These are phyloP conservation scores for Neomorphus geoffroyi DNA, from an alignment of 2,797 vertebrate genomes.

Conservation along the genomic window DNA sequence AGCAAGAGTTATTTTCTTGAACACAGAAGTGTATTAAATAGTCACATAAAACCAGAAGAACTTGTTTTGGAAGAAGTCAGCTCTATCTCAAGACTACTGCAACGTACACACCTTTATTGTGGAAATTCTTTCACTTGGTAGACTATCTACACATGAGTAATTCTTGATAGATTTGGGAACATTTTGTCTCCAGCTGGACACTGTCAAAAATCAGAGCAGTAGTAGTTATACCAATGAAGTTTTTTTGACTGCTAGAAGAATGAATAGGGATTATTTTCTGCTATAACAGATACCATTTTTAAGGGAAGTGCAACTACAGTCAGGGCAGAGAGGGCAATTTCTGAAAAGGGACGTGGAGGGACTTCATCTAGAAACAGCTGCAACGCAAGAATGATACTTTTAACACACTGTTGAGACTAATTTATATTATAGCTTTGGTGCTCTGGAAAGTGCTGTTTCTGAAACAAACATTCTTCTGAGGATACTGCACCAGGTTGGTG, in stretches of 20 bases:
- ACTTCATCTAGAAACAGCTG: background rate
- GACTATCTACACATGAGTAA: background rate
- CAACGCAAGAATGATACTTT: background rate
- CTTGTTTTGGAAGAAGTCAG: conserved; percentile 46
- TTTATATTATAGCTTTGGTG: background rate
- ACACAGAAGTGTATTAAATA: conserved; percentile 34
- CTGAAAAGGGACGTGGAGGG: background rate
- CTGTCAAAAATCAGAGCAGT: background rate
- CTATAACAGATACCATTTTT: background rate
- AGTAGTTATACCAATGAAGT: background rate
- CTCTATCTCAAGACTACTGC: conserved; percentile 43
- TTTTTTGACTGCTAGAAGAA: background rate
- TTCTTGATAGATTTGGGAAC: background rate
- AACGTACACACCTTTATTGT: conserved; percentile 1
- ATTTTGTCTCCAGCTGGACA: background rate
- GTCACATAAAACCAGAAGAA: conserved; percentile 49
- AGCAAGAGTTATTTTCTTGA: conserved; percentile 34
- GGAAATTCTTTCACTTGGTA: background rate
- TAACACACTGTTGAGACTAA: background rate
- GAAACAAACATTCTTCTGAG: background rate
- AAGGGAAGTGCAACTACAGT: background rate
- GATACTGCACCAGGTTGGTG: background rate
- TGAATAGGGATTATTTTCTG: background rate
- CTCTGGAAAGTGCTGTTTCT: background rate
- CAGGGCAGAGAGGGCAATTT: background rate